Conservation (phyloP, 1,140 invertebrate species). For the Helicoverpa zea region DNA sequence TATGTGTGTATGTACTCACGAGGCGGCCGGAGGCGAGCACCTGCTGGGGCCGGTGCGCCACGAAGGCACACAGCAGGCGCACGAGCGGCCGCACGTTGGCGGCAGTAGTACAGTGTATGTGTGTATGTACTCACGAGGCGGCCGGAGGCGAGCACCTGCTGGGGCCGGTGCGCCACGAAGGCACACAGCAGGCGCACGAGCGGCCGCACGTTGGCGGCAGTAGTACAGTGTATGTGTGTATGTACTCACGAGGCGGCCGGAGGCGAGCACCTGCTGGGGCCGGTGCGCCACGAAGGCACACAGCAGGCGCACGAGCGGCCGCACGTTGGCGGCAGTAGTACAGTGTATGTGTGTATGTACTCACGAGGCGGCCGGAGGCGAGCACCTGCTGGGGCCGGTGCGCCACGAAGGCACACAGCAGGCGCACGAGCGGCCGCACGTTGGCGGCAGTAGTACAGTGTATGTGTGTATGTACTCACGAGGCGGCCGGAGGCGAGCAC, state of each 20-base stretch:
- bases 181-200: too few species aligned
- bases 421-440: too few species aligned
- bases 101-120: background rate
- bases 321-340: slow-evolving; percentile 89
- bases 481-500: too few species aligned
- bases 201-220: background rate
- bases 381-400: slow-evolving; percentile 92
- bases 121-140: too few species aligned
- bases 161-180: slow-evolving; percentile 89
- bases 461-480: too few species aligned
- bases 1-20: slow-evolving; percentile 81
- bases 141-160: too few species aligned
- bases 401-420: slow-evolving; percentile 93
- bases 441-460: background rate
- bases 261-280: slow-evolving; percentile 90
- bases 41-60: slow-evolving; percentile 91
- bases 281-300: slow-evolving; percentile 94
- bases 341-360: background rate
- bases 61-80: slow-evolving; percentile 91
- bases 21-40: slow-evolving; percentile 92
- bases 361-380: slow-evolving; percentile 91
- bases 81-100: too few species aligned
- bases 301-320: slow-evolving; percentile 95
- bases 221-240: background rate
- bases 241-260: slow-evolving; percentile 90